A percentile compares a stretch with the other conserved stretches of the same genome.
Evolutionary conservation across 2,888 invertebrate species (phyloP).

Genomic region (Folsomia manolachei): DNA sequence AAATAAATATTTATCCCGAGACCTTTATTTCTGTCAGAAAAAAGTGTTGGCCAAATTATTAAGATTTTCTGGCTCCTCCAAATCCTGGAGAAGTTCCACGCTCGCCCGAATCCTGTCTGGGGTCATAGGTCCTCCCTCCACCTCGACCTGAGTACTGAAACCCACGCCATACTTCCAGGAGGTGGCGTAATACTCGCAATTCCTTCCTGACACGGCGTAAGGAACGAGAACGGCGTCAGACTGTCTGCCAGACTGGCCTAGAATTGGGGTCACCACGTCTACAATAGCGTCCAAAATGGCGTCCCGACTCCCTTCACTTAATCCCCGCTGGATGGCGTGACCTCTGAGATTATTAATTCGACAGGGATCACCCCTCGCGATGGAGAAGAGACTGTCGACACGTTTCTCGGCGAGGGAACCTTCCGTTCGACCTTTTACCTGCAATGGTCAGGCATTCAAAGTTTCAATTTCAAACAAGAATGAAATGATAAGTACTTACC

Average conservation of each 20-base stretch:
- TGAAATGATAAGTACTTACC: not conserved
- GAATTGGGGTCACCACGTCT: not conserved
- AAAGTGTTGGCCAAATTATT: too few species aligned
- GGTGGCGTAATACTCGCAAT: conserved; percentile 16
- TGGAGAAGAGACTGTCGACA: not conserved
- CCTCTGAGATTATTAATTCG: not conserved
- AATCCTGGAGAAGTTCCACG: not conserved
- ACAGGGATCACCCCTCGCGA: not conserved
- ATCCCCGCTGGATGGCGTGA: not conserved
- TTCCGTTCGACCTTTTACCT: not conserved
- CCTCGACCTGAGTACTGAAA: conserved; percentile 15
- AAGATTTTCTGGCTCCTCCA: too few species aligned
- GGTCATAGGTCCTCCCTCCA: not conserved
- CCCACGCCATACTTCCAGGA: conserved; percentile 14
- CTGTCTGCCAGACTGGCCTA: not conserved
- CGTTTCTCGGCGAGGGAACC: not conserved
- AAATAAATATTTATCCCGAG: too few species aligned
- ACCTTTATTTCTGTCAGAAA: too few species aligned
- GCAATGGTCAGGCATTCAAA: too few species aligned
- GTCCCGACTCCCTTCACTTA: not conserved
- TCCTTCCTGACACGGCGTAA: not conserved
- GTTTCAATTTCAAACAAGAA: too few species aligned
- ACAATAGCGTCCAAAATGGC: not conserved
- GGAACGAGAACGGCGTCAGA: not conserved
- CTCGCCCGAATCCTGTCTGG: not conserved